Evolutionary conservation across 2,888 invertebrate genomes (phyloP), one percentile per base, ranked within the genome.

Genomic region (Synanthedon vespiformis): DNA sequence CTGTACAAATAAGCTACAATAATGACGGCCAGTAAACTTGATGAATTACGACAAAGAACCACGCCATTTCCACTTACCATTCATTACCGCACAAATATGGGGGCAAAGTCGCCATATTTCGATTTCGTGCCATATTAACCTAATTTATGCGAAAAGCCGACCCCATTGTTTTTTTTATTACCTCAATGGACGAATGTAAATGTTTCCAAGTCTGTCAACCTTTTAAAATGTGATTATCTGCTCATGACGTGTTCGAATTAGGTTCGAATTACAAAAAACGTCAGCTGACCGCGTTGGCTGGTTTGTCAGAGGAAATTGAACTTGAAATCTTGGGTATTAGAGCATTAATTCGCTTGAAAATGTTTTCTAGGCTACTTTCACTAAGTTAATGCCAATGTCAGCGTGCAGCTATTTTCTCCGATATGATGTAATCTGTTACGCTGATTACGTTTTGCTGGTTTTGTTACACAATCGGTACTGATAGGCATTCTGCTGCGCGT

Each of bases 321-420:
- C 59, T 56, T 53, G 67, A 61, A 34, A 0, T 0, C 11, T 1
- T 3, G 40, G 8, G 6, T 0, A 1, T 0, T 22, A 54, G 55
- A 54, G 54, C 58, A 58, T 40, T 40, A 60, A 40, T 58, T 62
- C 40, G 27, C 16, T 51, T 44, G 51, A 2, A 16, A 48, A 48
- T 18, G 16, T 18, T 48, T 48, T 48, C 48, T 48, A 48, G 48
- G 48, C 48, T 48, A 82, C 82, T 83, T 83, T 84, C 84, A 79
- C 83, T 77, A 68, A 69, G 75, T 27, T 77, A 80, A 74, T 82
- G 75, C 76, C 84, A 85, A 84, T 85, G 84, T 84, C 84, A 85
- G 76, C 41, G 14, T 51, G 52, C 49, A 48, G 61, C 56, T 74
- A 77, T 83, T 81, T 81, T 81, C 79, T 80, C 72, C 67, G 63